Percentiles rank a stretch among this genome's conserved stretches.
phyloP scores from a whole-genome alignment of 2,888 invertebrate genomes.

The Dryocosmus kuriphilus region DNA sequence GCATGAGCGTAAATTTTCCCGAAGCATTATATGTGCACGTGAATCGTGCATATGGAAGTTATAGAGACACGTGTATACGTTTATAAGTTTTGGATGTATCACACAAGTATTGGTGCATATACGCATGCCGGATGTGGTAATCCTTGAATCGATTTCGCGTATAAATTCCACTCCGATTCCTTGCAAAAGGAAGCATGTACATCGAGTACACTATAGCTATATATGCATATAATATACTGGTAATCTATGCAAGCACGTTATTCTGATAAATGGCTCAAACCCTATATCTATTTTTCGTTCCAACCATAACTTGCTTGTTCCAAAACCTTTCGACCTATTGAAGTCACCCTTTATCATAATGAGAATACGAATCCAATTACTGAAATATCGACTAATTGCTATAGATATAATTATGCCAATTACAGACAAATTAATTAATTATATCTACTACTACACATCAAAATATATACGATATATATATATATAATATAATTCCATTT shows the following conservation, averaged over 20 bases:
- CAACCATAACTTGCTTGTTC: not conserved
- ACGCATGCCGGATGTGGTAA: conserved; percentile 39
- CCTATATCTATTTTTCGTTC: conserved; percentile 14
- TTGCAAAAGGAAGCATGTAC: conserved; percentile 22
- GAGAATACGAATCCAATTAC: not conserved
- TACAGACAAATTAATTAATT: too few relatives aligned
- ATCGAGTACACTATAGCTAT: not conserved
- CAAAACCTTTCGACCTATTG: not conserved
- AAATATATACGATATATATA: too few relatives aligned
- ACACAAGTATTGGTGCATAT: conserved; percentile 22
- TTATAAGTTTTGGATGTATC: conserved; percentile 21
- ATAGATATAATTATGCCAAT: too few relatives aligned
- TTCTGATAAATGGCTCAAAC: conserved; percentile 24
- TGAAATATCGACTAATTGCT: not conserved
- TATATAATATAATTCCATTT: too few relatives aligned
- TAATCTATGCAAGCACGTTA: conserved; percentile 37
- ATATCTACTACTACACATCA: too few relatives aligned
- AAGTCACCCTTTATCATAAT: not conserved
- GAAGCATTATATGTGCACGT: not conserved
- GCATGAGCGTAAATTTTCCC: conserved; percentile 23
- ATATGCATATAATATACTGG: conserved; percentile 26
- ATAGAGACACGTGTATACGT: conserved; percentile 24
- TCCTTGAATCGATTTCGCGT: conserved; percentile 40
- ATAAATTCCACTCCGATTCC: conserved; percentile 42
- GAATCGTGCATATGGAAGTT: conserved; percentile 13